Percentiles rank a stretch among this genome's conserved stretches.
Conservation (phyloP, 2,888 invertebrate species). For the Chesias legatella region DNA sequence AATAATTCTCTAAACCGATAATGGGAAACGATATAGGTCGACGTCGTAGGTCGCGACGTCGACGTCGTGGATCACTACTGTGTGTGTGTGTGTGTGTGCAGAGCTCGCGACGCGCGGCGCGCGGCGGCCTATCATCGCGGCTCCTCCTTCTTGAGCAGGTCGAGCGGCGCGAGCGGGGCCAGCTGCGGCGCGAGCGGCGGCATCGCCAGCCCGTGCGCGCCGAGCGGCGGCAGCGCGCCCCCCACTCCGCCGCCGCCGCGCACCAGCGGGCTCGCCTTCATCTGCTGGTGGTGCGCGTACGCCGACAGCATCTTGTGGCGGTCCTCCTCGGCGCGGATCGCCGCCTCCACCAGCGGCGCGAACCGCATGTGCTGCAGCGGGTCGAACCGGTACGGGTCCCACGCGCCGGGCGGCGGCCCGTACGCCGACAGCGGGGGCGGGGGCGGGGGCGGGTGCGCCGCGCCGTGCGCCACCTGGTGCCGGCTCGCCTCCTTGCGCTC, state of each 20-base stretch:
- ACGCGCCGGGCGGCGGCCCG: slow-evolving; percentile 76
- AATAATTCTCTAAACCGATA: slow-evolving; percentile 75
- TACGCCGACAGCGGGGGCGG: slow-evolving; percentile 81
- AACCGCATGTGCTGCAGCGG: slow-evolving; percentile 85
- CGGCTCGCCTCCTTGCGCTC: slow-evolving; percentile 78
- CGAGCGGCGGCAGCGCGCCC: slow-evolving; percentile 60
- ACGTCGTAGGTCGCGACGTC: slow-evolving; percentile 52
- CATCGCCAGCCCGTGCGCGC: slow-evolving; percentile 56
- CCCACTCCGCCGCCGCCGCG: slow-evolving; percentile 68
- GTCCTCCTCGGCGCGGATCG: slow-evolving; percentile 88
- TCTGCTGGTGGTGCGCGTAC: slow-evolving; percentile 82
- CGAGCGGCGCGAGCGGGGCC: slow-evolving; percentile 71
- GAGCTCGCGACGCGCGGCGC: slow-evolving; percentile 37
- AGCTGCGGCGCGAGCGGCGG: slow-evolving; percentile 38
- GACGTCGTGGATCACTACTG: slow-evolving; percentile 34
- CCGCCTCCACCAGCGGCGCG: slow-evolving; percentile 89
- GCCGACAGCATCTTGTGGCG: slow-evolving; percentile 88
- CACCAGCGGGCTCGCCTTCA: slow-evolving; percentile 70
- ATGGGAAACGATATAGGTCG: slow-evolving; percentile 60
- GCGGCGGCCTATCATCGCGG: slow-evolving; percentile 75
- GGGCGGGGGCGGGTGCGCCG: slow-evolving; percentile 50
- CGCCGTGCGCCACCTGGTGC: no score
- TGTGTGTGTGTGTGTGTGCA: slow-evolving; percentile 48
- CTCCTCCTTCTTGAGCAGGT: slow-evolving; percentile 82
- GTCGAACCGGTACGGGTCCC: slow-evolving; percentile 88